Percentiles rank a stretch among this genome's conserved stretches.
phyloP scores from a whole-genome alignment of 1,140 invertebrate genomes.

The Drosophila subpulchrella region DNA sequence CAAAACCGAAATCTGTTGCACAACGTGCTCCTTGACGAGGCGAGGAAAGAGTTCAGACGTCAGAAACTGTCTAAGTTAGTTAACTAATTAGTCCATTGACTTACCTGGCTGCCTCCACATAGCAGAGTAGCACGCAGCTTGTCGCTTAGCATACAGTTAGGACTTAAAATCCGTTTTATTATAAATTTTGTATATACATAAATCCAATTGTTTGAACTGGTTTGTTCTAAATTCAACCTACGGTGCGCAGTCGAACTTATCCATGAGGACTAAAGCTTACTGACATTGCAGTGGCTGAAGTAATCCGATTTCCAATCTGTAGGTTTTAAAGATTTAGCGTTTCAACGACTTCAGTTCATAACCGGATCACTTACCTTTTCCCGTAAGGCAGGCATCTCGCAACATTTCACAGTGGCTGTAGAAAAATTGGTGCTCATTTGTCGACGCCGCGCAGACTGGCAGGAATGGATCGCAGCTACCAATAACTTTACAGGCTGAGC shows the following conservation, averaged over 20 bases:
- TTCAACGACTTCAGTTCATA: background rate
- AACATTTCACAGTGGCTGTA: constrained; percentile 81
- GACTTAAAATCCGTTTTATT: constrained; percentile 29
- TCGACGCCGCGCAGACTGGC: constrained; percentile 62
- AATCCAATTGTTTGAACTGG: background rate
- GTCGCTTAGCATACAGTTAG: constrained; percentile 13
- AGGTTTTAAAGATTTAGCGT: constrained; percentile 14
- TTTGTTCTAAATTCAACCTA: background rate
- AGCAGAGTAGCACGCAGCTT: background rate
- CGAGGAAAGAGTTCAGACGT: constrained; percentile 88
- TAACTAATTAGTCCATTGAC: constrained; percentile 28
- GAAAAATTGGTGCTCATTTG: constrained; percentile 77
- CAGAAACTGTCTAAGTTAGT: constrained; percentile 67
- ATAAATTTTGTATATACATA: constrained; percentile 26
- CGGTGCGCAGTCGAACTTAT: no score
- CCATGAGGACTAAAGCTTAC: constrained; percentile 39
- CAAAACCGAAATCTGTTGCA: constrained; percentile 88
- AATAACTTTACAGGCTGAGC: constrained; percentile 45
- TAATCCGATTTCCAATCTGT: constrained; percentile 74
- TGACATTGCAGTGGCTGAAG: constrained; percentile 76
- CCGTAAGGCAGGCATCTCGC: constrained; percentile 73
- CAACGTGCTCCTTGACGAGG: constrained; percentile 90
- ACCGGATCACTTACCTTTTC: constrained; percentile 56
- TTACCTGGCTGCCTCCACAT: background rate
- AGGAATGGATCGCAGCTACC: constrained; percentile 66